Base-by-base conservation (phyloP, 2,113 vertebrate species). In the Pungitius pungitius region DNA sequence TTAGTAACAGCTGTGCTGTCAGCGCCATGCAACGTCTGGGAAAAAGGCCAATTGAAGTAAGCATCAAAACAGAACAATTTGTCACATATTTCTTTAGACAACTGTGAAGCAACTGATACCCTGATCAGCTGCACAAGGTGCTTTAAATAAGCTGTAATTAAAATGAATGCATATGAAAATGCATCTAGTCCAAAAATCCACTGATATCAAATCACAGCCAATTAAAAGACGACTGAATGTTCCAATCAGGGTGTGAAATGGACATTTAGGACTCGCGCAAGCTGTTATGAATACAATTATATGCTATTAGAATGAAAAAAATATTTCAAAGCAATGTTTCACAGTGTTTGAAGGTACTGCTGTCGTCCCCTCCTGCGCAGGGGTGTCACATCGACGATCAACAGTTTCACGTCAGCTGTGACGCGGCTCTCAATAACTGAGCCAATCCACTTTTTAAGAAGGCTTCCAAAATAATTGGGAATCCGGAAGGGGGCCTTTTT, bases 201-300 rank as follows among this genome's bases (percentile, higher is more conserved):
- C 24, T 18, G 24, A 22, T 18, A 40, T 40, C 17, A 9, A 18
- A 39, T 1, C 0, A 4, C 3, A 39, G 51, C 30, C 51, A 77
- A 33, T 51, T 35, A 33, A 22, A 24, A 30, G 47, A 6, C 30
- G 40, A 10, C 39, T 42, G 43, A 54, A 66, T 54, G 17, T 33
- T 15, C 27, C 30, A 22, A 40, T 49, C 8, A 24, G 9, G 17
- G 12, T 27, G 49, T 40, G 30, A 49, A 40, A 47, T 6, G 54
- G 52, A 57, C 59, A 65, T 65, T 72, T 35, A n/a, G 15, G 65
- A 68, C 22, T 14, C 42, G 6, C 13, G 13, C 52, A 47, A 26
- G 15, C 55, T 54, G n/a, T 60, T 30, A 11, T 30, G 2, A 11
- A 39, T 39, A 3, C 30, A 24, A 54, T 8, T 27, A 22, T 9